phyloP scores from a whole-genome alignment of 2,797 vertebrate genomes.

The Liasis olivaceus region DNA sequence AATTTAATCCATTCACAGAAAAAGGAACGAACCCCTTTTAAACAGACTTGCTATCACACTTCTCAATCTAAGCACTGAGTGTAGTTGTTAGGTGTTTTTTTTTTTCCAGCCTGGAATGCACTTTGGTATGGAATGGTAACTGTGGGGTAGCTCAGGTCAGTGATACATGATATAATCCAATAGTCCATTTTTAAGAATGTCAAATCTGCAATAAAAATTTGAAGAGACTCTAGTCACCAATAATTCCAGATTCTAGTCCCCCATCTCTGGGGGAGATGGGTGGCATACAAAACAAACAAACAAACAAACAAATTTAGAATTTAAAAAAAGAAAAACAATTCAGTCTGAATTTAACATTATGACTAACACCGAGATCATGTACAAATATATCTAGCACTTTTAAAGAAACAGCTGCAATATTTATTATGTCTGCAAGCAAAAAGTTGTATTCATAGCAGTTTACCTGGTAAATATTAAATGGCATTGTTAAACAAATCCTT shows the following conservation, averaged over 20 bases:
- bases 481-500: background rate
- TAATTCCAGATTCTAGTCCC: no score
- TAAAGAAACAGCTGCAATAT: background rate
- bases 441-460: background rate
- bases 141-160: background rate
- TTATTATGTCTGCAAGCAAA: background rate
- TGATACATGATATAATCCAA: background rate
- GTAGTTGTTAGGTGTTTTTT: background rate
- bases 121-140: background rate
- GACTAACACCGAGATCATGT: background rate
- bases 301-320: no score
- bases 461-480: background rate
- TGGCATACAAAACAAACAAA: no score
- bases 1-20: slow-evolving; percentile 44
- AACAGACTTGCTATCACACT: slow-evolving; percentile 2
- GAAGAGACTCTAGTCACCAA: background rate
- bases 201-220: background rate
- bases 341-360: background rate
- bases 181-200: background rate
- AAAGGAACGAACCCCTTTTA: slow-evolving; percentile 29
- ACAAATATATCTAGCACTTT: background rate
- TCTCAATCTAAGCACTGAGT: background rate
- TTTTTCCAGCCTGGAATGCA: background rate
- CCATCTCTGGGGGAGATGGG: no score
- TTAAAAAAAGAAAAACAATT: background rate